Conservation (phyloP, 1,140 invertebrate genomes). For the Luehdorfia chinensis region DNA sequence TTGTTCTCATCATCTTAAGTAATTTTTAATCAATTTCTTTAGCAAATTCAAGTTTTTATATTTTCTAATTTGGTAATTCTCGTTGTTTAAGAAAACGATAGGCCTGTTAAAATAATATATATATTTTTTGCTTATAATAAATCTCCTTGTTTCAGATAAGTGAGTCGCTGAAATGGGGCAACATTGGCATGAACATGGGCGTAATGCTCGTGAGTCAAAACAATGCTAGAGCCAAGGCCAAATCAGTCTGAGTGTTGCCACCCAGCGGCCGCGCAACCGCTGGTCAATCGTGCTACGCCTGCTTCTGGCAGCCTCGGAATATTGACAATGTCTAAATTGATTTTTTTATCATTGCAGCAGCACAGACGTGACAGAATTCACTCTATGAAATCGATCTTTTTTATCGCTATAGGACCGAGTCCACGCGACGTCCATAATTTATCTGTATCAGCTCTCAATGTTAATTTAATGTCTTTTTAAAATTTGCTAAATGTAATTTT, state of each 20-base stretch:
- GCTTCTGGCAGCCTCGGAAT: constrained; percentile 57
- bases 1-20: too few species aligned
- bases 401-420: constrained; percentile 7
- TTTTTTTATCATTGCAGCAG: not conserved
- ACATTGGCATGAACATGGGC: constrained; percentile 81
- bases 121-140: not conserved
- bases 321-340: constrained; percentile 52
- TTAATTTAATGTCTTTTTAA: too few species aligned
- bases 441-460: constrained; percentile 6
- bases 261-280: constrained; percentile 49
- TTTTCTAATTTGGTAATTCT: too few species aligned
- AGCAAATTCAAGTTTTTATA: too few species aligned
- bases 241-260: constrained; percentile 66
- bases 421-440: too few species aligned
- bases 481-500: too few species aligned
- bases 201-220: constrained; percentile 79
- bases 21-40: too few species aligned
- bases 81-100: too few species aligned
- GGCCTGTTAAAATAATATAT: too few species aligned
- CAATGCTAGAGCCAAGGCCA: constrained; percentile 64
- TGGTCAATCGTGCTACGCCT: constrained; percentile 45
- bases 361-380: not conserved
- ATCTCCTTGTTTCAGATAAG: constrained; percentile 79
- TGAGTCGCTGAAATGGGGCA: constrained; percentile 82
- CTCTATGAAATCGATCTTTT: too few species aligned